These are phyloP conservation scores for Zaprionus inermis DNA, from an alignment of 1,140 invertebrate species.

Conservation along the genomic window DNA sequence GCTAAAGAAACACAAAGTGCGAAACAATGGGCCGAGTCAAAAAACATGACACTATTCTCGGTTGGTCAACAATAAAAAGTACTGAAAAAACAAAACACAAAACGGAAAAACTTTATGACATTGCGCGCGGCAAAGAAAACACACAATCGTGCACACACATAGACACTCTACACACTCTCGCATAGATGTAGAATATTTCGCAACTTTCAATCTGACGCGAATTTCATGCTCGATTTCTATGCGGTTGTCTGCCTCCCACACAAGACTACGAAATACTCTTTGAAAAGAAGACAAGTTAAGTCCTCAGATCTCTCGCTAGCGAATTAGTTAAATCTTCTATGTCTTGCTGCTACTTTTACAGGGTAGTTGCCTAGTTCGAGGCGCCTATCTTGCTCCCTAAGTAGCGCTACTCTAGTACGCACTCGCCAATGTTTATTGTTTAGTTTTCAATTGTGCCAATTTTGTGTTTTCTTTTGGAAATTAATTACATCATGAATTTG, in stretches of 20 bases:
- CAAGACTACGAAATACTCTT: conserved; percentile 19
- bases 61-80: conserved; percentile 43
- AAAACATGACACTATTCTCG: conserved; percentile 68
- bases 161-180: neutral
- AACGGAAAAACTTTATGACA: conserved; percentile 68
- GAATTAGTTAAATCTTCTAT: neutral
- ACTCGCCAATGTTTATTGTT: conserved; percentile 48
- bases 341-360: conserved; percentile 3
- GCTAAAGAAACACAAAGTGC: conserved; percentile 40
- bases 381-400: conserved; percentile 21
- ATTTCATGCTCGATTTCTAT: conserved; percentile 14
- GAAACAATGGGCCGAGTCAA: conserved; percentile 37
- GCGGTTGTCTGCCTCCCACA: conserved; percentile 14
- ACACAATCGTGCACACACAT: conserved; percentile 3
- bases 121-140: conserved; percentile 26
- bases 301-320: neutral
- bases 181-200: conserved; percentile 37
- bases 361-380: neutral
- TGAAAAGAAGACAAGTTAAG: neutral
- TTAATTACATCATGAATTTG: conserved; percentile 79
- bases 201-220: conserved; percentile 68
- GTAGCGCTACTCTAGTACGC: conserved; percentile 48
- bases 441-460: conserved; percentile 74
- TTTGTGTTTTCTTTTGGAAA: conserved; percentile 59
- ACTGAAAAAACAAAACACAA: conserved; percentile 44